Base-by-base conservation (phyloP, 1,140 invertebrate genomes). In the Hyposmocoma kahamanoa region DNA sequence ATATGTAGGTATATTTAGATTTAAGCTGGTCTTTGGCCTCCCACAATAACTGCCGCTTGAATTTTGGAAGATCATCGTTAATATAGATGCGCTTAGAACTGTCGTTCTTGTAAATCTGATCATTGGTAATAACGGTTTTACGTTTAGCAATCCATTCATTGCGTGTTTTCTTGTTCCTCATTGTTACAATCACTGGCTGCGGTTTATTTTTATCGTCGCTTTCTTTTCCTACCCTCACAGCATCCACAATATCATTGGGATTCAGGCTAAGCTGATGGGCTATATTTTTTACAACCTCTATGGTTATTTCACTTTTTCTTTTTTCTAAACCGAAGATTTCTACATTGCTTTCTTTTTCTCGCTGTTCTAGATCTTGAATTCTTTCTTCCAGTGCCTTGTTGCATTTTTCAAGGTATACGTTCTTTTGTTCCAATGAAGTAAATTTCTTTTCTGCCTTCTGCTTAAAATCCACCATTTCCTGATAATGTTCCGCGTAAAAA, bases 351-450 rank as follows among this genome's bases (percentile, higher is more conserved):
- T 48, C 38, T 13, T 20, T 48, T 26, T 19, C 38, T 26, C 17
- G 4, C 13, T 38, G 34, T 20, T 48, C 46, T 10, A 48, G 22
- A 3, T 15, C 36, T 20, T 26, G 6, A 10, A 48, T 38, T 28
- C 26, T 39, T 18, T 48, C 36, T 20, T 48, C 46, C 22, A 48
- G 46, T 11, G 46, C 46, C 19, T 19, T 48, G 18, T 48, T 48
- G 17, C 38, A 41, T 13, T 48, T 48, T 20, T 48, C 46, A 1
- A 48, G 24, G 15, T 48, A 48, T 3, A 41, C n/a, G 41, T 48
- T 48, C 21, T 39, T 48, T 41, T 36, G 34, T 17, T 39, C 36
- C 15, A 48, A 18, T 13, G 21, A 3, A 2, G 13, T 22, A 6
- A 47, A 10, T 24, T 39, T 47, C 17, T 47, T 46, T 34, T 46